Conservation (phyloP, 2,888 invertebrate species). For the Heptascelio sp. region DNA sequence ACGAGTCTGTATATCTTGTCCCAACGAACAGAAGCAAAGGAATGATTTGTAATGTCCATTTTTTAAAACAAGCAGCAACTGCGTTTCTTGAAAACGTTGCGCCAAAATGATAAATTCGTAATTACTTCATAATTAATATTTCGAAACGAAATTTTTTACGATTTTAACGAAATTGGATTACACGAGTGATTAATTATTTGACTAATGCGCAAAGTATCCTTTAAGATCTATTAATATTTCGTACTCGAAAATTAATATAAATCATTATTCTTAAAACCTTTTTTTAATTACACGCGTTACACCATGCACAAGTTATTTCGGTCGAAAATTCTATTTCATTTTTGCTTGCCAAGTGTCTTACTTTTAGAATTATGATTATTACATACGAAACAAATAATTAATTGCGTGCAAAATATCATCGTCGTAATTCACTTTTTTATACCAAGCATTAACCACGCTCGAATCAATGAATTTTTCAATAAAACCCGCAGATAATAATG, state of each 20-base stretch:
- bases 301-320: conserved; percentile 48
- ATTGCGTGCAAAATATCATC: conserved; percentile 37
- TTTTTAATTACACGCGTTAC: conserved; percentile 60
- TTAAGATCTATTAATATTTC: conserved; percentile 43
- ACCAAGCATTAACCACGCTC: not conserved
- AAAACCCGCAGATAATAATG: no score
- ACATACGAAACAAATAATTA: conserved; percentile 59
- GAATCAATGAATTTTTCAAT: no score
- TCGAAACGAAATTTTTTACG: no score
- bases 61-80: no score
- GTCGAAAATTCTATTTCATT: conserved; percentile 62
- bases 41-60: no score
- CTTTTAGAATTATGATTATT: conserved; percentile 62
- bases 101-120: no score
- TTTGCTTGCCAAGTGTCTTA: conserved; percentile 66
- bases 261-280: conserved; percentile 56
- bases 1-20: no score
- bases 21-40: no score
- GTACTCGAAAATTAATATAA: conserved; percentile 43
- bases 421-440: conserved; percentile 14
- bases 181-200: not conserved
- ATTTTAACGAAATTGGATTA: not conserved
- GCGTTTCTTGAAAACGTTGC: no score
- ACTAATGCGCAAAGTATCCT: not conserved
- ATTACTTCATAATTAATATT: no score